Base-by-base conservation (phyloP, 2,797 vertebrate species). In the Gambusia yucatana region DNA sequence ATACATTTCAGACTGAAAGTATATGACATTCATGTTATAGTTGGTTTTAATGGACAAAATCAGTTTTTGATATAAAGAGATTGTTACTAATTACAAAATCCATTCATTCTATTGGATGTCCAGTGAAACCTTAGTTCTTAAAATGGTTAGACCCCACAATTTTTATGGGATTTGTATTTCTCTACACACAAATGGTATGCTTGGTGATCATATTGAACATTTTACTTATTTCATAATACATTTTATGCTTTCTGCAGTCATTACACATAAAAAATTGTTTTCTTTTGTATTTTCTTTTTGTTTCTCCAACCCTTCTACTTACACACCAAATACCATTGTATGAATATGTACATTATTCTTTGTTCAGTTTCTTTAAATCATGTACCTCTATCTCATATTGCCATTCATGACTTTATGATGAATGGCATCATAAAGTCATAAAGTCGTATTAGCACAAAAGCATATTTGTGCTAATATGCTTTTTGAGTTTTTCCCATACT, bases 51-150 rank as follows among this genome's bases (percentile, higher is more conserved):
- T 43, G 4, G 11, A 52, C 36, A 73, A 28, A 8, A 3, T 59
- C 30, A 36, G 28, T 48, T 71, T 72, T 41, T 47, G 39, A 55
- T 61, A 76, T 16, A 20, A 69, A 77, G 48, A 77, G 43, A 28
- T 2, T 69, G 36, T 71, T 75, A 52, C n/a, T 17, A 9, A 36
- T 46, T 22, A 67, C 25, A 46, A 55, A 17, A 57, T 59, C 20
- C 6, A 72, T 65, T 50, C 11, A 74, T 30, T 30, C 69, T 76
- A 30, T 25, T 8, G 63, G 20, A 65, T 36, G 48, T 17, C 47
- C 47, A 36, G 6, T 76, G 47, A 30, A 78, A 3, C 14, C 36
- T 10, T 20, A 22, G 17, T 20, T 25, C 30, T 41, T 4, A 39
- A 20, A 67, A 39, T 36, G 30, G 61, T 20, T 3, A 36, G 33